Evolutionary conservation across 2,888 invertebrate species (phyloP).

Genomic region (Dryobotodes eremita): DNA sequence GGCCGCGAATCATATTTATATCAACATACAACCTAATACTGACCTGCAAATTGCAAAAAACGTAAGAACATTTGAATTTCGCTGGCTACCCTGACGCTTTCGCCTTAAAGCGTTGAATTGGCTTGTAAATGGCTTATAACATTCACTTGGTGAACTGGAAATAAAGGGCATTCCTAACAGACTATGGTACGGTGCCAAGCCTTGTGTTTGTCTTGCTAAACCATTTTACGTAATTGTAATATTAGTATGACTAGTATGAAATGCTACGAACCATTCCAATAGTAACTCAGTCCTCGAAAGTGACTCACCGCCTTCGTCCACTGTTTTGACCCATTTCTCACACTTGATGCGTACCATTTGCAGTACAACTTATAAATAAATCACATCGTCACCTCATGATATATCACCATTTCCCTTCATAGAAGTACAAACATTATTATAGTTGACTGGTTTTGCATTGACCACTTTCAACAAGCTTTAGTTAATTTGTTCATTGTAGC

Average conservation of each 20-base stretch:
- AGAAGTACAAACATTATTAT: not conserved
- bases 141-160: constrained; percentile 37
- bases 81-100: too few relatives aligned
- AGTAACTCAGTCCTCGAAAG: constrained; percentile 36
- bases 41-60: too few relatives aligned
- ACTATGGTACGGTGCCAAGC: constrained; percentile 33
- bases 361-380: constrained; percentile 60
- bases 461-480: constrained; percentile 5
- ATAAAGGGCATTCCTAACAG: constrained; percentile 4
- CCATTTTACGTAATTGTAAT: constrained; percentile 54
- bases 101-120: not conserved
- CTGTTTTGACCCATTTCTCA: constrained; percentile 62
- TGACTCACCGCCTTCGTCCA: constrained; percentile 52
- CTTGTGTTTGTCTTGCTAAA: constrained; percentile 39
- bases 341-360: constrained; percentile 60
- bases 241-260: constrained; percentile 53
- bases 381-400: constrained; percentile 42
- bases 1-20: too few relatives aligned
- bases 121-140: constrained; percentile 10
- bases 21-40: too few relatives aligned
- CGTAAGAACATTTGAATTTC: too few relatives aligned
- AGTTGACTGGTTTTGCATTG: not conserved
- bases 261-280: constrained; percentile 47
- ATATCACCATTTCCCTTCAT: constrained; percentile 32
- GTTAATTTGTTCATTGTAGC: not conserved